Base-by-base conservation (phyloP, 2,888 invertebrate species). In the Oscheius sp. region DNA sequence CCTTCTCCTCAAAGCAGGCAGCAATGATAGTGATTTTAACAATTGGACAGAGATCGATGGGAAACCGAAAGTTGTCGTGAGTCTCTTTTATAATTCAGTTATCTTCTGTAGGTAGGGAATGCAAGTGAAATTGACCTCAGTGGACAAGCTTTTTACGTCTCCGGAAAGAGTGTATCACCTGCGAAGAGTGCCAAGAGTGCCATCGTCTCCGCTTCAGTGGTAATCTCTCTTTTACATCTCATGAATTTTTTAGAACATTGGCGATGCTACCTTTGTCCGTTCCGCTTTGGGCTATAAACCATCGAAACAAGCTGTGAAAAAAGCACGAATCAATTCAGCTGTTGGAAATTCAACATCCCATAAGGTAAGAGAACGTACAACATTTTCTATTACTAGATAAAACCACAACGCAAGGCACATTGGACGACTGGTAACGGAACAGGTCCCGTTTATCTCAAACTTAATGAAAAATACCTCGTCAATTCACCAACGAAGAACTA, bases 21-120 rank as follows among this genome's bases (percentile, higher is more conserved):
- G 59, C 2, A 59, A 44, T 20, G 59, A 59, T 17, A 44, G 44
- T n/a, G 59, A 59, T 17, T 59, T 59, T n/a, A 20, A 12, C 26
- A 59, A 59, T 24, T 59, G 59, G 59, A 44, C 59, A 4, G 59
- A 59, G 8, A 59, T 59, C 26, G 59, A 59, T 2, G 59, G 59
- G 28, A 59, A 59, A 2, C 59, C 41, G 59, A 59, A 44, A 30
- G 17, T 59, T n/a, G 17, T 59, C 28, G 59, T 59, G 28, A 44
- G 59, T 59, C 9, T 41, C 24, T 26, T 28, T 41, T 28, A 17
- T 61, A 2, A 28, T 45, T 2, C 14, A 26, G 45, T 12, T n/a
- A 22, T 24, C 30, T 47, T 17, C 32, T 47, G 1, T 14, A 47
- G 47, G 14, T n/a, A 44, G 26, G 30, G 9, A 62, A 62, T 24